These are phyloP conservation scores for Apteryx mantelli DNA, from an alignment of 2,113 vertebrate species.

Conservation along the genomic window DNA sequence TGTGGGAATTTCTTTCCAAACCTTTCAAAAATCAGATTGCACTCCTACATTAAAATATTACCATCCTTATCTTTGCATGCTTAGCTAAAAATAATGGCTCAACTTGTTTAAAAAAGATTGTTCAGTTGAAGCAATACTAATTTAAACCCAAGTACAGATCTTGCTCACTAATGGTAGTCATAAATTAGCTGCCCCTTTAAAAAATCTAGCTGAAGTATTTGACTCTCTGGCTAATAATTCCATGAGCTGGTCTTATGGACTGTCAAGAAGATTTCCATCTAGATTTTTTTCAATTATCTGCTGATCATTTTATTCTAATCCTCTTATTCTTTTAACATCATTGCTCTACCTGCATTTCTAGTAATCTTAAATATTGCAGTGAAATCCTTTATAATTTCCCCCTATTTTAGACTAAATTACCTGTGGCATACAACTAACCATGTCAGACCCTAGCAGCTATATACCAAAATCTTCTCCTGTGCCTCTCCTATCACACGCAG, in stretches of 20 bases:
- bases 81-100: neutral
- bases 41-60: neutral
- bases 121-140: neutral
- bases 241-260: neutral
- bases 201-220: neutral
- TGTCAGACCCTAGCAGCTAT: neutral
- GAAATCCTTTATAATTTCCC: neutral
- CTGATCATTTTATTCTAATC: neutral
- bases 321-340: neutral
- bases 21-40: neutral
- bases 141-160: neutral
- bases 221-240: neutral
- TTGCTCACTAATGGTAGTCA: neutral
- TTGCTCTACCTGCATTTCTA: rapidly evolving
- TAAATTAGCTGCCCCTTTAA: neutral
- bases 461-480: neutral
- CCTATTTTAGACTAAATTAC: neutral
- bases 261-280: neutral
- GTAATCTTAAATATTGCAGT: neutral
- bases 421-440: neutral
- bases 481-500: neutral
- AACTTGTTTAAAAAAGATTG: neutral
- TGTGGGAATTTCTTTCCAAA: neutral
- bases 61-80: neutral
- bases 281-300: neutral